Percentiles rank a stretch among this genome's conserved stretches.
Conservation (phyloP, 2,888 invertebrate genomes). For the Pterostichus niger region DNA sequence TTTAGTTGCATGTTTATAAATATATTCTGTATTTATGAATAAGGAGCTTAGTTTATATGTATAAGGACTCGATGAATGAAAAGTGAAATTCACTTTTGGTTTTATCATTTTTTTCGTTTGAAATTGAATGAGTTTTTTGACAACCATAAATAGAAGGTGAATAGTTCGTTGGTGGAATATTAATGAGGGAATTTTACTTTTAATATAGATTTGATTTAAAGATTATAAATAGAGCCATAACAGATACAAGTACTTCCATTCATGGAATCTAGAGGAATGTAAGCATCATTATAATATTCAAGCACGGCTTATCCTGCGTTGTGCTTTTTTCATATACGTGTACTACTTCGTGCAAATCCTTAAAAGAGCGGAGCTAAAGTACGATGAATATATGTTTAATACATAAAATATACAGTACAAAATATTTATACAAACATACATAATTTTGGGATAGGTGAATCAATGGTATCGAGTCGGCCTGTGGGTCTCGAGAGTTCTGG, state of each 20-base stretch:
- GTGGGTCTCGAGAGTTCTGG: no score
- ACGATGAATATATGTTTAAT: no score
- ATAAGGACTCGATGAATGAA: slow-evolving; percentile 40
- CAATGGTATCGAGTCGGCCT: no score
- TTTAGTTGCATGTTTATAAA: neutral
- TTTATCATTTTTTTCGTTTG: slow-evolving; percentile 25
- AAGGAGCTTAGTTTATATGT: slow-evolving; percentile 7
- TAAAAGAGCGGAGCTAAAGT: no score
- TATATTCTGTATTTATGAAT: neutral
- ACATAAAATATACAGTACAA: no score
- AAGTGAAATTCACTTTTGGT: slow-evolving; percentile 41
- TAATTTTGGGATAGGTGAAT: no score
- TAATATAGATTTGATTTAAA: slow-evolving; percentile 17
- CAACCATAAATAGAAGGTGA: slow-evolving; percentile 9
- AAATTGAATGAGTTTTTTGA: slow-evolving; percentile 24
- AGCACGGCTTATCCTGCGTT: no score
- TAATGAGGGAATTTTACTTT: slow-evolving; percentile 26
- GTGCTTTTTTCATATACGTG: no score
- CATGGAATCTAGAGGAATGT: no score
- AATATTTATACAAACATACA: no score
- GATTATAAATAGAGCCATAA: slow-evolving; percentile 9
- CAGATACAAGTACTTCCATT: neutral
- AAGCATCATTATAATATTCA: no score
- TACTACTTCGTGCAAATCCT: no score
- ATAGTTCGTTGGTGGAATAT: slow-evolving; percentile 16